Evolutionary conservation across 2,113 vertebrate genomes (phyloP).

Genomic region (Psophia crepitans): DNA sequence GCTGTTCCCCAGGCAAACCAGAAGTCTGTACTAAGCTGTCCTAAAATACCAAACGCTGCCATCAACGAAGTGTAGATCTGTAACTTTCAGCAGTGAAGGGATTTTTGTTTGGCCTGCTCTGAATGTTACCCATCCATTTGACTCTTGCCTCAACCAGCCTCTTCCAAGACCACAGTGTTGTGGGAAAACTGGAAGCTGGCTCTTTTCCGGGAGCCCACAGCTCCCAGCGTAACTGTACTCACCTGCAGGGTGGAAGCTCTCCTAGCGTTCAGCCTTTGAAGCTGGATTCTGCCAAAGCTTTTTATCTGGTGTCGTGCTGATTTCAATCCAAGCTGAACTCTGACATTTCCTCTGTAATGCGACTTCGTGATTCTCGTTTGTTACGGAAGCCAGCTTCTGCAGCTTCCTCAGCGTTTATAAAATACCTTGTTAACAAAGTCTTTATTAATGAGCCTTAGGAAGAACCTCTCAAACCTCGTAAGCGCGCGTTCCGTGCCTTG

Average conservation of each 20-base stretch:
- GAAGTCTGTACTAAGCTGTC: not conserved
- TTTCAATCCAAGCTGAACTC: not conserved
- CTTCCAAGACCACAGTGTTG: not conserved
- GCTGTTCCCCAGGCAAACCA: not conserved
- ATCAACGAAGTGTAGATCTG: not conserved
- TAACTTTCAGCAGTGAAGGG: not conserved
- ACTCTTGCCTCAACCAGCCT: not conserved
- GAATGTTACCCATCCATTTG: accelerated
- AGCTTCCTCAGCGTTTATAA: not conserved
- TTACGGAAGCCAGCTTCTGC: not conserved
- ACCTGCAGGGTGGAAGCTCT: not conserved
- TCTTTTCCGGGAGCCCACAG: not conserved
- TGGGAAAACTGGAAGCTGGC: not conserved
- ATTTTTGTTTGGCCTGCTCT: not conserved
- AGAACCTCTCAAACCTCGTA: not conserved
- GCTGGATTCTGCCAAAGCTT: not conserved
- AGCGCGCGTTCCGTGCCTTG: not conserved
- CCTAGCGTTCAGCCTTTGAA: not conserved
- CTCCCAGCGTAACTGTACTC: not conserved
- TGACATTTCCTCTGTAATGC: not conserved
- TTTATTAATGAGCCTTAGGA: not conserved
- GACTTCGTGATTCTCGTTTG: not conserved
- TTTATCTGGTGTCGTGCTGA: not conserved
- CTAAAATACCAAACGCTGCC: not conserved
- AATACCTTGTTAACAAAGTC: not conserved